A percentile compares a stretch with the other conserved stretches of the same genome.
Evolutionary conservation across 2,113 vertebrate species (phyloP).

Genomic region (Pterocles gutturalis): DNA sequence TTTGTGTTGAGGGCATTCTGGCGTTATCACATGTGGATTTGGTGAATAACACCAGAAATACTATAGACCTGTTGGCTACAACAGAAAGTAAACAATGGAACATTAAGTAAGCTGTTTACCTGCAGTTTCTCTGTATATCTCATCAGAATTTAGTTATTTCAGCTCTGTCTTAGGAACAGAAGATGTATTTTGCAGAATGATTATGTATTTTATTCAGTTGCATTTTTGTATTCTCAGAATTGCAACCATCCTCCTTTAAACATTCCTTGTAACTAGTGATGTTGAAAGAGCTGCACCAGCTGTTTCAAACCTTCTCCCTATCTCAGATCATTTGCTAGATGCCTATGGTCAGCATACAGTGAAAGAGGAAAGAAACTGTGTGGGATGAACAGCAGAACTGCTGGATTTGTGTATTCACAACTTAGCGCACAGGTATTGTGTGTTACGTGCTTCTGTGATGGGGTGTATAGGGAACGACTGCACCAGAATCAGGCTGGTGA

Average conservation of each 20-base stretch:
- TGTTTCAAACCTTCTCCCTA: background rate
- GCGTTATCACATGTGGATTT: background rate
- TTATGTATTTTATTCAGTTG: background rate
- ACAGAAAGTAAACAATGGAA: background rate
- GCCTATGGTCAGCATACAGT: background rate
- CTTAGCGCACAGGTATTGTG: background rate
- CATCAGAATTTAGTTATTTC: background rate
- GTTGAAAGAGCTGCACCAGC: background rate
- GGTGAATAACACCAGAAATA: background rate
- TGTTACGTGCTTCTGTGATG: background rate
- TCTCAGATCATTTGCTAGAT: background rate
- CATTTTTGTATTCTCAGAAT: background rate
- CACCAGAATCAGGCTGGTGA: background rate
- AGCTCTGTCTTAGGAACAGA: background rate
- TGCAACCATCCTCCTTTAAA: background rate
- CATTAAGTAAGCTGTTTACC: background rate
- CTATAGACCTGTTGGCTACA: background rate
- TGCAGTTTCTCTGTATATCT: background rate
- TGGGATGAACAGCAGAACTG: background rate
- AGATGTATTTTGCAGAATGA: background rate
- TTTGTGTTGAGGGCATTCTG: background rate
- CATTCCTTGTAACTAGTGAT: background rate
- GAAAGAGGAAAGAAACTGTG: background rate
- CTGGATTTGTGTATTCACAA: background rate
- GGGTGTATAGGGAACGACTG: rapidly evolving